Evolutionary conservation across 2,113 vertebrate genomes (phyloP), one percentile per base, ranked within the genome.

Genomic region (Condylura cristata): DNA sequence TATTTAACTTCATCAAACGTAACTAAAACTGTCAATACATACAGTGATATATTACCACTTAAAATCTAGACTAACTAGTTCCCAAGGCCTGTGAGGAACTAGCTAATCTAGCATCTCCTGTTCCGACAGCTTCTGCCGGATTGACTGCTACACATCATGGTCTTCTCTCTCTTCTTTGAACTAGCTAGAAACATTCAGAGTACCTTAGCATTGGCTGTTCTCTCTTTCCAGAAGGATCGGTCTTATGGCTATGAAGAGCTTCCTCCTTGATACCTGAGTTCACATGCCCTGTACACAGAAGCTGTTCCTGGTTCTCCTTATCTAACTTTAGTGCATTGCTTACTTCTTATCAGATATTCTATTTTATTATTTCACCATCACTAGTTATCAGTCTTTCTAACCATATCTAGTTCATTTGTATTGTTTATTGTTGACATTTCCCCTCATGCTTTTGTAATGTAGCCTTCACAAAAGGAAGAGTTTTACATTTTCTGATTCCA

Each of bases 281-380:
- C 61, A 37, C 12, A 2, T 26, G 32, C 5, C 18, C 72, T 46
- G 51, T 37, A 13, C 32, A 39, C 37, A 39, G 74, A 71, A 74
- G 22, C 30, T n/a, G 26, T 66, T 39, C 76, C 48, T 70, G 32
- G 32, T 12, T 63, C 9, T 60, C 56, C 26, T 83, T 66, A 80
- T 71, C 83, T n/a, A 76, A 91, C 68, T 51, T 84, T 61, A 86
- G 58, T 22, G 60, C 75, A 78, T 39, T 72, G 10, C 28, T 89
- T 61, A 63, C n/a, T 89, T 85, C 39, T 66, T 56, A 26, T 56
- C 80, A 74, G 56, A 90, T 48, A 82, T 18, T 11, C 6, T 2
- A 53, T 87, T 80, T 61, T 53, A 70, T 68, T 79, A 72, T 16
- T 71, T 95, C 61, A 75, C 39, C 51, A 75, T 17, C 48, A 93